Evolutionary conservation across 2,113 vertebrate genomes (phyloP).

Genomic region (Passer montanus): DNA sequence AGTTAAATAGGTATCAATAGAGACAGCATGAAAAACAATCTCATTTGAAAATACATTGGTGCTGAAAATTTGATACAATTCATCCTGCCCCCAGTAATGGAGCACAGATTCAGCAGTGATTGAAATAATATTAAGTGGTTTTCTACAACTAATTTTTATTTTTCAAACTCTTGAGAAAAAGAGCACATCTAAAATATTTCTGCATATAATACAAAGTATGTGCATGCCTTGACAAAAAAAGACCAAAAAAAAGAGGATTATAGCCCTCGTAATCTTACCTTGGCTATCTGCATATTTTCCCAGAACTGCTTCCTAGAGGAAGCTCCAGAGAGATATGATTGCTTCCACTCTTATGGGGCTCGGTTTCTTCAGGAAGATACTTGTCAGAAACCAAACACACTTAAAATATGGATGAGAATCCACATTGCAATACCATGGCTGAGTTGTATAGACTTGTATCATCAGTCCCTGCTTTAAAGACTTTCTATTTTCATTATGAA

Average conservation of each 20-base stretch:
- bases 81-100: not conserved
- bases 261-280: slow-evolving; percentile 42
- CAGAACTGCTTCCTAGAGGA: slow-evolving; percentile 66
- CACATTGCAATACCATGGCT: slow-evolving; percentile 62
- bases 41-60: not conserved
- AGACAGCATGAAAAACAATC: not conserved
- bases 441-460: slow-evolving; percentile 5
- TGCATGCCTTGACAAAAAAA: not conserved
- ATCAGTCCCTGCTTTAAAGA: slow-evolving; percentile 64
- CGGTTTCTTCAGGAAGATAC: slow-evolving; percentile 41
- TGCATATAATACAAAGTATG: not conserved
- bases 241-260: not conserved
- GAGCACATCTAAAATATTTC: not conserved
- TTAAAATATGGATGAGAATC: slow-evolving; percentile 37
- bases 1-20: not conserved
- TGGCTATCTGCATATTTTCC: slow-evolving; percentile 51
- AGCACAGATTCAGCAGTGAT: not conserved
- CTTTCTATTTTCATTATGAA: slow-evolving; percentile 57
- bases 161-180: not conserved
- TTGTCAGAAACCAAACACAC: slow-evolving; percentile 56
- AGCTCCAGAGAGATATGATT: slow-evolving; percentile 56
- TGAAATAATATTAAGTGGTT: not conserved
- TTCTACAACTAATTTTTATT: not conserved
- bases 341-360: slow-evolving; percentile 33
- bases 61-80: not conserved